Evolutionary conservation across 37 sponge, comb jelly and placozoan genomes (phyloP).

Genomic region (Agelas oroides): DNA sequence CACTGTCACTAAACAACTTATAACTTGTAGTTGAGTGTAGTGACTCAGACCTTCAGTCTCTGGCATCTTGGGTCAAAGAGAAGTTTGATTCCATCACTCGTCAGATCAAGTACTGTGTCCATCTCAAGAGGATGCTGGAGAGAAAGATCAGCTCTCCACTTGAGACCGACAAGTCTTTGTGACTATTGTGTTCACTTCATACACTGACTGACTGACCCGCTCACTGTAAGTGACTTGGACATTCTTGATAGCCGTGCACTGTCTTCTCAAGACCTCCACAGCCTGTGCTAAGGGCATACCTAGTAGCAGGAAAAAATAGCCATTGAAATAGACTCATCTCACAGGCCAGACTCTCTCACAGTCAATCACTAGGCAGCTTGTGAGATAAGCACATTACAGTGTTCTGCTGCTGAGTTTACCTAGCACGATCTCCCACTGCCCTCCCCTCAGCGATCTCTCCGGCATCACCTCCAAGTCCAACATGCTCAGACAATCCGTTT

Average conservation of each 20-base stretch:
- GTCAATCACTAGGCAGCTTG: no score
- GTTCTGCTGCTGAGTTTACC: conserved; percentile 49
- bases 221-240: conserved; percentile 81
- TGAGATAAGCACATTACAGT: not conserved
- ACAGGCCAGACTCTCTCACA: not conserved
- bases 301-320: conserved; percentile 3
- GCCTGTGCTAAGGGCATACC: conserved; percentile 85
- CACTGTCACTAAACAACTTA: no score
- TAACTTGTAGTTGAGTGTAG: no score
- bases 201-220: conserved; percentile 35
- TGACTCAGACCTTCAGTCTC: conserved; percentile 77
- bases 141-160: not conserved
- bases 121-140: conserved; percentile 73
- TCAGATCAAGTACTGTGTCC: conserved; percentile 85
- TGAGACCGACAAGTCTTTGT: not conserved
- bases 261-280: conserved; percentile 72
- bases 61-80: conserved; percentile 87
- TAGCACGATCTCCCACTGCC: conserved; percentile 88
- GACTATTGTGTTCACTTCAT: no score
- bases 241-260: conserved; percentile 57
- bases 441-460: conserved; percentile 77
- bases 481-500: conserved; percentile 24
- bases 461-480: conserved; percentile 94
- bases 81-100: conserved; percentile 84
- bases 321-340: not conserved